Evolutionary conservation across 2,797 vertebrate species (phyloP), one percentile per base, ranked within the genome.

Genomic region (Morus bassanus): DNA sequence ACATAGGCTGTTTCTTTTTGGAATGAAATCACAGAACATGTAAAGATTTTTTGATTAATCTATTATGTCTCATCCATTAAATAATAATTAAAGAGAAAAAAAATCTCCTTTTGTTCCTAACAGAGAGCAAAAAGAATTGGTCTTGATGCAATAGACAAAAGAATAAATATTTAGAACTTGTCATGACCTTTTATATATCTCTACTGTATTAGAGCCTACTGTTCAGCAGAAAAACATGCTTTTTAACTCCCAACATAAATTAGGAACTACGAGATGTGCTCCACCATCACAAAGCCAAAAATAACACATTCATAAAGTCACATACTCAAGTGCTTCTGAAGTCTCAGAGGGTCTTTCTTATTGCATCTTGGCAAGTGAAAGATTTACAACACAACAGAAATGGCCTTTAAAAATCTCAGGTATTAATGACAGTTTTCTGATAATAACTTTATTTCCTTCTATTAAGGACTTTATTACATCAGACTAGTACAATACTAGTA

Each of bases 391-490:
- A 48, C 15, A 46, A 72, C 91, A 89, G 56, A 97, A 96, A 75
- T 56, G 57, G 60, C 82, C 75, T 97, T 94, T 94, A 93, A 96
- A 96, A 82, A 72, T 94, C 76, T 23, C 35, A 84, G 70, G 72
- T 96, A 97, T 96, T 95, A 97, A 97, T 76, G 87, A 51, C 33
- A 78, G 39, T 73, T 89, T 93, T 97, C 88, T 93, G 82, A 92
- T 92, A 95, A 91, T 81, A 90, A 65, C 78, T 95, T 85, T 92
- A 74, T 90, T 86, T 54, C 79, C 56, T 95, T 93, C 80, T 93
- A 92, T 93, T 96, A 97, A 94, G 70, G 91, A 90, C 24, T 68
- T 76, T 91, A 97, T 98, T 96, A n/a, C 69, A 96, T 98, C 94
- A 97, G 48, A 67, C 67, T 96, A 92, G 97, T 92, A 88, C 61